Evolutionary conservation across 2,888 invertebrate species (phyloP), one percentile per base, ranked within the genome.

Genomic region (Cephus sareptanus): DNA sequence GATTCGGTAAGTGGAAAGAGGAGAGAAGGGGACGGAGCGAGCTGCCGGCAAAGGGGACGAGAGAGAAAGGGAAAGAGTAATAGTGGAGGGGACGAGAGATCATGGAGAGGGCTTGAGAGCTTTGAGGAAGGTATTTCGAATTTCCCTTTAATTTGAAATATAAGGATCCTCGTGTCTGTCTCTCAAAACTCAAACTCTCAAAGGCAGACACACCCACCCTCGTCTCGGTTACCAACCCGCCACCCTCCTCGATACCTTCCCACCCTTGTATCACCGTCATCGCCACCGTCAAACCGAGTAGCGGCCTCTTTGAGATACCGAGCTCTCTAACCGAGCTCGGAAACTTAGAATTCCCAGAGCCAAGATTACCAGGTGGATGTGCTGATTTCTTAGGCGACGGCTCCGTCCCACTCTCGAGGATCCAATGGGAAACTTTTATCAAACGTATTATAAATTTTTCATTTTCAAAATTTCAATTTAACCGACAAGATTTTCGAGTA

Each of bases 71-170:
- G 33, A 34, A 71, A 12, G 71, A 12, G 71, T 9, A 71, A 31
- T 33, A 23, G 71, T 31, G 15, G 71, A 71, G 71, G 71, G 71
- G 56, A 56, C 23, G 13, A 33, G 71, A 71, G 15, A 34, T 13
- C 71, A 81, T 79, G 77, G 79, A 83, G 81, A 83, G 85, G 82
- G 81, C 81, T 81, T 81, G 77, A 76, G 73, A 82, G 85, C 86
- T 87, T 87, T 87, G 83, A 82, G 83, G 79, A 84, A 87, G 86
- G 84, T 89, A 87, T 89, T 87, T 89, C 84, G 84, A 88, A 89
- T 89, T 88, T 88, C 84, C 87, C 85, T 86, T 88, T 87, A 89
- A 88, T 89, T 89, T 87, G 83, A 89, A 88, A 87, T 87, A 87
- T 87, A 89, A 89, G 85, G 84, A 87, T 85, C 82, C 86, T 85